A percentile compares a stretch with the other conserved stretches of the same genome.
phyloP scores from a whole-genome alignment of 2,888 invertebrate species.

The Dynastes grantii region DNA sequence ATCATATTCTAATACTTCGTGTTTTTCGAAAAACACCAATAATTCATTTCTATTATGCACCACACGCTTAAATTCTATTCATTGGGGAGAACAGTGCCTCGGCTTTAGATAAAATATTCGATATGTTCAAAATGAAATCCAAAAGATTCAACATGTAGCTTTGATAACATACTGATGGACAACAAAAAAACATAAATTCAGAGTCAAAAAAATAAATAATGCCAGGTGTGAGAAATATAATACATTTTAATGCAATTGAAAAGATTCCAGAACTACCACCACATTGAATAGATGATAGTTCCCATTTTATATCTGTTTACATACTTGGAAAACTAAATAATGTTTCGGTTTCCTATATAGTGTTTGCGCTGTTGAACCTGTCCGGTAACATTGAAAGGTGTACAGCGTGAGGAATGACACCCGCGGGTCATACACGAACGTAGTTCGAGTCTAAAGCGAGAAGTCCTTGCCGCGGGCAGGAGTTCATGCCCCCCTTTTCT shows the following conservation, averaged over 20 bases:
- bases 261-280: not conserved
- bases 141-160: too few relatives aligned
- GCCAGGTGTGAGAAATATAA: too few relatives aligned
- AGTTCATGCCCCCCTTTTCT: constrained; percentile 30
- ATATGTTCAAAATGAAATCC: too few relatives aligned
- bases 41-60: too few relatives aligned
- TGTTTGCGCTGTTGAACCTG: constrained; percentile 18
- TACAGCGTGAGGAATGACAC: constrained; percentile 1
- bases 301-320: not conserved
- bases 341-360: constrained; percentile 6
- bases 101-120: too few relatives aligned
- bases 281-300: not conserved
- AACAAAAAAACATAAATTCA: too few relatives aligned
- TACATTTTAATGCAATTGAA: not conserved
- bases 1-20: too few relatives aligned
- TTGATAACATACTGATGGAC: too few relatives aligned
- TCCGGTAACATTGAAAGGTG: constrained; percentile 9
- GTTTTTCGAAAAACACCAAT: too few relatives aligned
- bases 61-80: too few relatives aligned
- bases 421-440: not conserved
- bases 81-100: too few relatives aligned
- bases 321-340: not conserved
- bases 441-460: constrained; percentile 18
- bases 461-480: constrained; percentile 36
- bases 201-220: too few relatives aligned